Evolutionary conservation across 2,113 vertebrate genomes (phyloP).

Genomic region (Lota lota): DNA sequence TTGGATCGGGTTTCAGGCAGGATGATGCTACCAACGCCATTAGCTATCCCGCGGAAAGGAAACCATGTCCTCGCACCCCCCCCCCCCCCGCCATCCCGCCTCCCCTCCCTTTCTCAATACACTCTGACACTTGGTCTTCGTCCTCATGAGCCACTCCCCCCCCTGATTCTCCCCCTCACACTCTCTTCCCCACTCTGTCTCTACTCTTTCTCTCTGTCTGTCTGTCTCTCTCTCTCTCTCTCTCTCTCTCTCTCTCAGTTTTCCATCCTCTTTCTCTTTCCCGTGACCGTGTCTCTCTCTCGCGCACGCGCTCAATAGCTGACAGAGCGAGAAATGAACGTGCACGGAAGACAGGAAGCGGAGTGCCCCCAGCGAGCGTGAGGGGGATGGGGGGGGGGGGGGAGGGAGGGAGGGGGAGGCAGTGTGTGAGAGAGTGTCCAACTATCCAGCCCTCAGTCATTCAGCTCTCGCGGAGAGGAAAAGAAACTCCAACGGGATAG

Average conservation of each 20-base stretch:
- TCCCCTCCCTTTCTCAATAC: too few species aligned
- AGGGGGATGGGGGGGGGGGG: too few species aligned
- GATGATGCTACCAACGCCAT: conserved; percentile 63
- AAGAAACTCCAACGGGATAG: conserved; percentile 59
- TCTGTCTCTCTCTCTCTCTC: conserved; percentile 7
- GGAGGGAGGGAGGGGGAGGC: not conserved
- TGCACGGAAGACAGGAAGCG: conserved; percentile 36
- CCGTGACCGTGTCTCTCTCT: not conserved
- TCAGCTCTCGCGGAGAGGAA: conserved; percentile 63
- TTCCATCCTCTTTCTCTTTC: not conserved
- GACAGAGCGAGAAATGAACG: conserved; percentile 1
- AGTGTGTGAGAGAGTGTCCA: too few species aligned
- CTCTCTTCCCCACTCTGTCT: not conserved
- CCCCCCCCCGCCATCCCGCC: conserved; percentile 26
- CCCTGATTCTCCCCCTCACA: not conserved
- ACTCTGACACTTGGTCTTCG: not conserved
- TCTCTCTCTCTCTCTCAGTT: conserved; percentile 17
- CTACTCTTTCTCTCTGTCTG: not conserved
- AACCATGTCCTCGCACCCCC: conserved; percentile 41
- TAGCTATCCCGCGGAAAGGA: conserved; percentile 55
- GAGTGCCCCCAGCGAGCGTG: not conserved
- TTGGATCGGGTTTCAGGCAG: conserved; percentile 55
- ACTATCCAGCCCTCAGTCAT: conserved; percentile 72
- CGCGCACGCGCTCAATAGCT: too few species aligned
- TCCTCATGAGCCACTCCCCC: not conserved